Evolutionary conservation across 2,888 invertebrate genomes (phyloP).

Genomic region (Ochlodes sylvanus): DNA sequence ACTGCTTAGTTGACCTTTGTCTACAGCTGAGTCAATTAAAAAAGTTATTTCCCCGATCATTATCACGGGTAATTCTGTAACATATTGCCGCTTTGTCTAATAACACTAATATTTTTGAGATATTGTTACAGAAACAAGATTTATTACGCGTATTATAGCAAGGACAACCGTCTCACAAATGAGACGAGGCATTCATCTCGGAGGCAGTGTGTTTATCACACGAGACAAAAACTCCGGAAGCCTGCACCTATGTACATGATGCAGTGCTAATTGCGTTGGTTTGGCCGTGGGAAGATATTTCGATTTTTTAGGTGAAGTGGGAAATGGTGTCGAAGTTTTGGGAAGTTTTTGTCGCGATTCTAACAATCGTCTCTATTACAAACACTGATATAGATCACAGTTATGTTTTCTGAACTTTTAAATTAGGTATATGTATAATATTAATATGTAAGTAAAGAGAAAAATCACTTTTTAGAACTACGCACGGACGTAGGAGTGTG

Average conservation of each 20-base stretch:
- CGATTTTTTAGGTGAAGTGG: not conserved
- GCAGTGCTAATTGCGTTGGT: constrained; percentile 39
- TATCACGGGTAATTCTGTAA: not conserved
- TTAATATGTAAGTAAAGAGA: too few relatives aligned
- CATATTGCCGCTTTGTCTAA: too few relatives aligned
- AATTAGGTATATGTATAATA: too few relatives aligned
- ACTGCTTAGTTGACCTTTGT: not conserved
- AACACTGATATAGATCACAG: too few relatives aligned
- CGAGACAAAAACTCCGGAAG: constrained; percentile 41
- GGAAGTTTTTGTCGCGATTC: not conserved
- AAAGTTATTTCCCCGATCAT: not conserved
- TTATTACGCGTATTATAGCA: constrained; percentile 1
- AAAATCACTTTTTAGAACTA: too few relatives aligned
- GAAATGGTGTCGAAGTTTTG: not conserved
- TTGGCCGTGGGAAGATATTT: constrained; percentile 39
- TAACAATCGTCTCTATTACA: too few relatives aligned
- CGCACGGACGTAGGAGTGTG: too few relatives aligned
- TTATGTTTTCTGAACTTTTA: too few relatives aligned
- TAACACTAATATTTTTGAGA: too few relatives aligned
- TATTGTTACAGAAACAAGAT: not conserved
- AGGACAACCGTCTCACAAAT: not conserved
- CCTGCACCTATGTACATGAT: constrained; percentile 21
- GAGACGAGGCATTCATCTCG: constrained; percentile 7
- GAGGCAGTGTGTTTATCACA: constrained; percentile 27
- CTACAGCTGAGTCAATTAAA: not conserved